phyloP scores from a whole-genome alignment of 2,113 vertebrate genomes.

The Plestiodon gilberti region DNA sequence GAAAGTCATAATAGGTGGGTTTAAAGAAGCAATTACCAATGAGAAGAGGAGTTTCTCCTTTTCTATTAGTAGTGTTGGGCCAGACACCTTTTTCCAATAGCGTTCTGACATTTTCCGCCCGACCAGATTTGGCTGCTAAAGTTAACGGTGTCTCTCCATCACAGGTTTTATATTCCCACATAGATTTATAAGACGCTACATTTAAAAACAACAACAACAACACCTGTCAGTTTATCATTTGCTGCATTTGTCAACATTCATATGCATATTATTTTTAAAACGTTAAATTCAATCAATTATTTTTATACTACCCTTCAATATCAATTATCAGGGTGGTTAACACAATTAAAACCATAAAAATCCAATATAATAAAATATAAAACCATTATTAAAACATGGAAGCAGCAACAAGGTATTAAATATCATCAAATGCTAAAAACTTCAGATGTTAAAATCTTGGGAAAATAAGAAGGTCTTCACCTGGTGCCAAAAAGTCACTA shows the following conservation, averaged over 20 bases:
- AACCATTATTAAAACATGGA: no score
- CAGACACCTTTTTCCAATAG: conserved; percentile 83
- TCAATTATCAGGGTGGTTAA: no score
- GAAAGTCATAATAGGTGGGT: background rate
- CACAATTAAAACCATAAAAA: no score
- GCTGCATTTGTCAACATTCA: background rate
- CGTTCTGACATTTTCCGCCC: conserved; percentile 74
- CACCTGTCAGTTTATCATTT: conserved; percentile 13
- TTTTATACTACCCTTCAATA: no score
- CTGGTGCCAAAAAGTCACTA: no score
- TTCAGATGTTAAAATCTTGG: no score
- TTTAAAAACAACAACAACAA: background rate
- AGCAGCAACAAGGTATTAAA: no score
- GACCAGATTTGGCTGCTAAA: conserved; percentile 79
- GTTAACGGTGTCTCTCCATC: conserved; percentile 85
- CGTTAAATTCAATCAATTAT: background rate
- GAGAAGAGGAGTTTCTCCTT: conserved; percentile 84
- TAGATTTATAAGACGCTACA: conserved; percentile 77
- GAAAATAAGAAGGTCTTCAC: no score
- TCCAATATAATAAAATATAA: no score
- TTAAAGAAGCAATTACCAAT: conserved; percentile 74
- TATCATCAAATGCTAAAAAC: no score
- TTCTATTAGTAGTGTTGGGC: conserved; percentile 83
- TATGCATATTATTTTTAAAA: background rate
- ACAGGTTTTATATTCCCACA: conserved; percentile 83